These are phyloP conservation scores for Spodoptera litura DNA, from an alignment of 1,140 invertebrate species.

Conservation along the genomic window DNA sequence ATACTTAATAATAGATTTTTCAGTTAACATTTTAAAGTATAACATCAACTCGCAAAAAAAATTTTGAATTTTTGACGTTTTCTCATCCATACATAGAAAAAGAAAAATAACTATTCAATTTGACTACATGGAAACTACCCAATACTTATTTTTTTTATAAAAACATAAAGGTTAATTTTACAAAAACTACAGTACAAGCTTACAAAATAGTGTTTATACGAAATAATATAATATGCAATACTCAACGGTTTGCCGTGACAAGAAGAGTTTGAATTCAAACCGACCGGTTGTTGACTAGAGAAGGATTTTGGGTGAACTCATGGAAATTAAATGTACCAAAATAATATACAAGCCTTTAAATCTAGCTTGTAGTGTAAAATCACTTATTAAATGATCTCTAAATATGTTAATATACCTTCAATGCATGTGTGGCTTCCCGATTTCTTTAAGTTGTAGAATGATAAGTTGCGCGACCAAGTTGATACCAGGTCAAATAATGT, in stretches of 20 bases:
- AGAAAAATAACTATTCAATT: no score
- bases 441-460: not conserved
- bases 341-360: not conserved
- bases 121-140: not conserved
- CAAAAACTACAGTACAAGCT: constrained; percentile 35
- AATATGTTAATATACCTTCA: no score
- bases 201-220: constrained; percentile 42
- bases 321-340: not conserved
- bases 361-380: no score
- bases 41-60: no score
- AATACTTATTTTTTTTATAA: not conserved
- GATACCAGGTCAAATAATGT: no score
- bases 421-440: not conserved
- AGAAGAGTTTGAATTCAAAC: constrained; percentile 4
- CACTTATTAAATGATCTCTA: no score
- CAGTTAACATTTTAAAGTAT: no score
- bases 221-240: constrained; percentile 33
- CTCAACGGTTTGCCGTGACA: constrained; percentile 22
- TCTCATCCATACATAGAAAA: no score
- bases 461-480: no score
- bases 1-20: no score
- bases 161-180: constrained; percentile 28
- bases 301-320: constrained; percentile 38
- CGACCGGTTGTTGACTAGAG: constrained; percentile 31
- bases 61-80: no score